A percentile compares a stretch with the other conserved stretches of the same genome.
Evolutionary conservation across 2,888 invertebrate species (phyloP).

Genomic region (Tachystola acroxantha): DNA sequence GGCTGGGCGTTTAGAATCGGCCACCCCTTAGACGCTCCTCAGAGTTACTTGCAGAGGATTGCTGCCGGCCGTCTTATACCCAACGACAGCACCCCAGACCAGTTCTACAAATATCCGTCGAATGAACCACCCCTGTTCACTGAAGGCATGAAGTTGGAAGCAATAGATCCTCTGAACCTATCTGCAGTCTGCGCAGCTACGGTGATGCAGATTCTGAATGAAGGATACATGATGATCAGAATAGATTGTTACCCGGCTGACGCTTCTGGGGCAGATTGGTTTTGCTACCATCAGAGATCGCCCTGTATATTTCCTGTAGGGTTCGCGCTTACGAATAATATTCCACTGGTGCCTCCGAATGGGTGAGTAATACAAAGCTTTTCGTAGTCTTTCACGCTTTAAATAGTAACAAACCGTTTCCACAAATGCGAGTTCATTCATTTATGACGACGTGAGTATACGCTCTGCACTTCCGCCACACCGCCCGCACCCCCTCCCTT

Average conservation of each 20-base stretch:
- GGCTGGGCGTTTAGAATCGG: slow-evolving; percentile 97
- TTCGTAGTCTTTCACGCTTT: too few species aligned
- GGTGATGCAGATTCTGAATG: slow-evolving; percentile 93
- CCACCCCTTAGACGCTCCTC: slow-evolving; percentile 91
- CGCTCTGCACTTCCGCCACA: too few species aligned
- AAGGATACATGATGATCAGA: slow-evolving; percentile 96
- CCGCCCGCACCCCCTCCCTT: too few species aligned
- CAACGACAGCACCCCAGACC: slow-evolving; percentile 88
- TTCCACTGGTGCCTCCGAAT: slow-evolving; percentile 92
- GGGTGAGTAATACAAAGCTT: slow-evolving; percentile 60
- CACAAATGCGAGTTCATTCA: too few species aligned
- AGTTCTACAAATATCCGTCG: slow-evolving; percentile 83
- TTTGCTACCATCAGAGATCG: slow-evolving; percentile 96
- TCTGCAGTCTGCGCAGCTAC: slow-evolving; percentile 97
- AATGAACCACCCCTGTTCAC: slow-evolving; percentile 80
- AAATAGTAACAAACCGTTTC: too few species aligned
- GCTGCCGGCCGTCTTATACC: slow-evolving; percentile 83
- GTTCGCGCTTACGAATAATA: slow-evolving; percentile 90
- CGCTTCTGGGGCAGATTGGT: slow-evolving; percentile 93
- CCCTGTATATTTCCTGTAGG: slow-evolving; percentile 97
- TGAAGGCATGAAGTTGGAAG: slow-evolving; percentile 97
- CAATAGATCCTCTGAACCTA: slow-evolving; percentile 97
- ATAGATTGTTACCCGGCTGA: slow-evolving; percentile 96
- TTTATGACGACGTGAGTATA: too few species aligned
- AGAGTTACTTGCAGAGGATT: slow-evolving; percentile 86